These are phyloP conservation scores for Electrona antarctica DNA, from an alignment of 2,113 vertebrate genomes.

Conservation along the genomic window DNA sequence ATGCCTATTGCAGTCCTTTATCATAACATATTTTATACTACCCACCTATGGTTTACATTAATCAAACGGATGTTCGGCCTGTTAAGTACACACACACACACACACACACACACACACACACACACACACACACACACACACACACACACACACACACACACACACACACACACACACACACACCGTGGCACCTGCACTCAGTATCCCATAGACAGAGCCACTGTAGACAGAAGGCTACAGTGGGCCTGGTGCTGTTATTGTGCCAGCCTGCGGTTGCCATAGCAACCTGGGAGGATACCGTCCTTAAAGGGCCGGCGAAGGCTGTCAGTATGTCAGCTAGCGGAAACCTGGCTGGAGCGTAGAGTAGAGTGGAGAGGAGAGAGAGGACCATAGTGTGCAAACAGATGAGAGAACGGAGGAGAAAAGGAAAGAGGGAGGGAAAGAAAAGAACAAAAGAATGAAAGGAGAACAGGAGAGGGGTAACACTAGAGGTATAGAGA, in stretches of 20 bases:
- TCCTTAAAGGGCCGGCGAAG: neutral
- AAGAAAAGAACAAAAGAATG: neutral
- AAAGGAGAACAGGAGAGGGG: neutral
- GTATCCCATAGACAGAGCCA: too few species aligned
- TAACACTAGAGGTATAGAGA: neutral
- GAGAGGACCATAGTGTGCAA: neutral
- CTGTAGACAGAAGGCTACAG: neutral
- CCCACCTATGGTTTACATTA: too few species aligned
- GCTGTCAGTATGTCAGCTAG: constrained; percentile 3
- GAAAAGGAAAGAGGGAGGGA: neutral
- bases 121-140: too few species aligned
- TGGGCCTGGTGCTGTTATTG: neutral
- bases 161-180: too few species aligned
- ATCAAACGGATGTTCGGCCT: too few species aligned
- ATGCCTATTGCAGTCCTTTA: neutral
- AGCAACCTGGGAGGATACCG: constrained; percentile 29
- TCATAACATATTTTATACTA: neutral
- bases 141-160: too few species aligned
- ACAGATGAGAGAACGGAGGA: neutral
- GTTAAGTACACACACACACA: too few species aligned
- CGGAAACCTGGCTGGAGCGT: constrained; percentile 1
- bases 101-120: too few species aligned
- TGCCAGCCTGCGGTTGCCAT: constrained; percentile 26
- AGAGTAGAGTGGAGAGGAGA: neutral
- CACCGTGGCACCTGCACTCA: too few species aligned